Percentiles rank a stretch among this genome's conserved stretches.
These are phyloP conservation scores for Silurus asotus DNA, from an alignment of 2,113 vertebrate genomes.

Conservation along the genomic window DNA sequence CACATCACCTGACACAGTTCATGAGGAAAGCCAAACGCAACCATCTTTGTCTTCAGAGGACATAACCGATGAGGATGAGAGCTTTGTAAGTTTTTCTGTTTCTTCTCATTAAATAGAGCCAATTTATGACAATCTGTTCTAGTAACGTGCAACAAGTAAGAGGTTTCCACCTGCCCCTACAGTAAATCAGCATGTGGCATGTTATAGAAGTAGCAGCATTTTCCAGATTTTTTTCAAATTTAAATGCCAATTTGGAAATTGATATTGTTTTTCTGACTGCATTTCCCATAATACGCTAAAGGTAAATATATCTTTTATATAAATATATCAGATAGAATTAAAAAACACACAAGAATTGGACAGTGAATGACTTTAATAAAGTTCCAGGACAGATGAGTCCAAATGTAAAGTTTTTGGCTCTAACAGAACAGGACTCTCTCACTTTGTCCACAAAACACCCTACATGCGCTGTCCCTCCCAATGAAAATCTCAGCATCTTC, in stretches of 20 bases:
- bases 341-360: too few relatives aligned
- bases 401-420: too few relatives aligned
- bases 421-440: too few relatives aligned
- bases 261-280: not conserved
- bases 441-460: too few relatives aligned
- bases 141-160: not conserved
- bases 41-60: slow-evolving; percentile 50
- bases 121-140: not conserved
- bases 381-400: too few relatives aligned
- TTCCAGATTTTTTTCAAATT: not conserved
- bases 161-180: not conserved
- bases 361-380: too few relatives aligned
- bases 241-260: not conserved
- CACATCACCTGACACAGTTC: not conserved
- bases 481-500: too few relatives aligned
- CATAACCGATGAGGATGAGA: slow-evolving; percentile 50
- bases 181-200: not conserved
- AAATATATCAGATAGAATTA: too few relatives aligned
- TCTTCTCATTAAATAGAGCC: not conserved
- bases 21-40: not conserved
- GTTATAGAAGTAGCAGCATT: not conserved
- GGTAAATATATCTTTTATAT: too few relatives aligned
- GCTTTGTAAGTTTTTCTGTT: slow-evolving; percentile 45
- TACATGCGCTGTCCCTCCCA: too few relatives aligned
- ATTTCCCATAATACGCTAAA: not conserved